Percentiles rank a stretch among this genome's conserved stretches.
phyloP scores from a whole-genome alignment of 2,888 invertebrate genomes.

The Syrphus vitripennis region DNA sequence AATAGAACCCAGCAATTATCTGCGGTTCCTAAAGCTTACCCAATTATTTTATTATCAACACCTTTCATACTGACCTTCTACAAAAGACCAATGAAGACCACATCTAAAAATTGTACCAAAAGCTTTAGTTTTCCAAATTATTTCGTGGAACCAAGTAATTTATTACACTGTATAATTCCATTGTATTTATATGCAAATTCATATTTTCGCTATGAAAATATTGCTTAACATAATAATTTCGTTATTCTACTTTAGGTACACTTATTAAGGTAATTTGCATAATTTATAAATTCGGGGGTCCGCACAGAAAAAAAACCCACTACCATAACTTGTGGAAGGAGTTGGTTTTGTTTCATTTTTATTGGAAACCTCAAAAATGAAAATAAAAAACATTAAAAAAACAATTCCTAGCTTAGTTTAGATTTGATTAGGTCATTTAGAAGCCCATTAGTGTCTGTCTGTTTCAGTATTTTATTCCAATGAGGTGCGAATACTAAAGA shows the following conservation, averaged over 20 bases:
- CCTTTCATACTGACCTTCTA: background rate
- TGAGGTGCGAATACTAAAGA: conserved; percentile 60
- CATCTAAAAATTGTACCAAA: background rate
- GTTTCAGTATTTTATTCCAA: conserved; percentile 30
- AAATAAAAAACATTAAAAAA: background rate
- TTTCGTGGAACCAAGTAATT: conserved; percentile 39
- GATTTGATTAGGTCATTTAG: conserved; percentile 49
- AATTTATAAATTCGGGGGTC: conserved; percentile 27
- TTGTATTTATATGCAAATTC: conserved; percentile 62
- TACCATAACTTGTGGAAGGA: background rate
- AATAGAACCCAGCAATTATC: background rate
- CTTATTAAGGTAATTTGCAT: conserved; percentile 56
- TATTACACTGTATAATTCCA: conserved; percentile 18
- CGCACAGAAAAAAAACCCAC: background rate
- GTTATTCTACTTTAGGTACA: conserved; percentile 37
- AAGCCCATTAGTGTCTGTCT: conserved; percentile 39
- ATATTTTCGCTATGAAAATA: conserved; percentile 34
- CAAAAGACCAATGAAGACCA: background rate
- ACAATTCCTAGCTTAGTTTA: background rate
- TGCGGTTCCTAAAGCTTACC: background rate
- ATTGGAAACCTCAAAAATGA: background rate
- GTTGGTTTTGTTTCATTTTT: background rate
- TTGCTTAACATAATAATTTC: conserved; percentile 39
- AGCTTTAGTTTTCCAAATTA: conserved; percentile 10
- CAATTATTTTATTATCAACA: background rate